phyloP scores from a whole-genome alignment of 2,113 vertebrate genomes.

The Enhydra lutris region DNA sequence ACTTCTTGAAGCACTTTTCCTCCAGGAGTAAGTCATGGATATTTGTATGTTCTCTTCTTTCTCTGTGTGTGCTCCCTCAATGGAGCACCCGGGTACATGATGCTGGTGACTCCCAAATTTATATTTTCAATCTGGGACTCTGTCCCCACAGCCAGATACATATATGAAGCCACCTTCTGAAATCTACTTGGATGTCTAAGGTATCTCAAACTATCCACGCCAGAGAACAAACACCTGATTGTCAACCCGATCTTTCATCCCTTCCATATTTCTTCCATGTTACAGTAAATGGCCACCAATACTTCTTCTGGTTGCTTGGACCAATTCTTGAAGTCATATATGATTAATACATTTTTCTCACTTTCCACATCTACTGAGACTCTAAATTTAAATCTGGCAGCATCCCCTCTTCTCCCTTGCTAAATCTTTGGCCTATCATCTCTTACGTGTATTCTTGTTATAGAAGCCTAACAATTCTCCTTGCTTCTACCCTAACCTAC shows the following conservation, averaged over 20 bases:
- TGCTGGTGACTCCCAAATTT: not conserved
- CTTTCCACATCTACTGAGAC: not conserved
- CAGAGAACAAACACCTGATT: not conserved
- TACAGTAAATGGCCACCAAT: not conserved
- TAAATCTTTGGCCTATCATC: not conserved
- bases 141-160: not conserved
- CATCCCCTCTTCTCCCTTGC: not conserved
- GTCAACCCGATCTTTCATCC: not conserved
- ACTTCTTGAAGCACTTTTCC: not conserved
- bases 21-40: not conserved
- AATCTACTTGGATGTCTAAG: not conserved
- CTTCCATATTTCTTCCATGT: not conserved
- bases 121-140: too few relatives aligned
- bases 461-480: not conserved
- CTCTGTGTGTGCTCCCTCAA: not conserved
- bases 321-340: not conserved
- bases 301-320: not conserved
- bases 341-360: not conserved
- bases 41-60: not conserved
- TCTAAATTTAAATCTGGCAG: not conserved
- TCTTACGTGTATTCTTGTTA: not conserved
- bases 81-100: not conserved
- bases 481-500: not conserved
- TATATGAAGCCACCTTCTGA: not conserved
- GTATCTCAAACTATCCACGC: not conserved